Evolutionary conservation across 2,888 invertebrate species (phyloP), one percentile per base, ranked within the genome.

Genomic region (Rhagophthalmus giganteus): DNA sequence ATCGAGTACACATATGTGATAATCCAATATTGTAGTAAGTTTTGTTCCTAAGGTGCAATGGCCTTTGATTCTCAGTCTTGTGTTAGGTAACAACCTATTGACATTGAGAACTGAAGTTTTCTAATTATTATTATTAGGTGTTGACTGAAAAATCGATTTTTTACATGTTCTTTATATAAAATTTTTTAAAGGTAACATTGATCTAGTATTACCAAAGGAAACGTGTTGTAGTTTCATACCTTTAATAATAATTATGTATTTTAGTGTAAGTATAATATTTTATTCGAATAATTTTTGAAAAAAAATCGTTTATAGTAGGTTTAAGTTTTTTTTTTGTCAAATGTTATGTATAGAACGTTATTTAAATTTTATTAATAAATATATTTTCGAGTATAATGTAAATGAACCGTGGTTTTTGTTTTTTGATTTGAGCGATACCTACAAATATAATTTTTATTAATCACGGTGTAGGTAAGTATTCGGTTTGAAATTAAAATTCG

Each of bases 141-240:
- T 45, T 33, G 51, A 51, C 51, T 51, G 51, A 51, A 50, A 51
- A 20, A 26, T 37, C 44, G 44, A 32, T 51, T 51, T 51, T 46
- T 46, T 28, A 30, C 33, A 28, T 49, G 35, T 49, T 44, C 27
- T 34, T 14, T 47, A 33, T 38, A 25, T 20, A 42, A 42, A 50
- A 24, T 28, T 37, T 34, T 25, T 35, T 25, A n/a, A 25, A 45
- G 39, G 25, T 38, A 39, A 38, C 20, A 28, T 50, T 24, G 39
- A 39, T 44, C 51, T 51, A 51, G 51, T 51, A 51, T 51, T 51
- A 51, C 51, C 51, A 51, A 51, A 51, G 50, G 42, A 49, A 50
- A 32, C 38, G 16, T 35, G 25, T 41, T 26, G 37, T 30, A 50
- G 50, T 51, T 51, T 51, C 45, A 33, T 45, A 41, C 20, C 16